Evolutionary conservation across 1,140 invertebrate genomes (phyloP), one percentile per base, ranked within the genome.

Genomic region (Drosophila tani): DNA sequence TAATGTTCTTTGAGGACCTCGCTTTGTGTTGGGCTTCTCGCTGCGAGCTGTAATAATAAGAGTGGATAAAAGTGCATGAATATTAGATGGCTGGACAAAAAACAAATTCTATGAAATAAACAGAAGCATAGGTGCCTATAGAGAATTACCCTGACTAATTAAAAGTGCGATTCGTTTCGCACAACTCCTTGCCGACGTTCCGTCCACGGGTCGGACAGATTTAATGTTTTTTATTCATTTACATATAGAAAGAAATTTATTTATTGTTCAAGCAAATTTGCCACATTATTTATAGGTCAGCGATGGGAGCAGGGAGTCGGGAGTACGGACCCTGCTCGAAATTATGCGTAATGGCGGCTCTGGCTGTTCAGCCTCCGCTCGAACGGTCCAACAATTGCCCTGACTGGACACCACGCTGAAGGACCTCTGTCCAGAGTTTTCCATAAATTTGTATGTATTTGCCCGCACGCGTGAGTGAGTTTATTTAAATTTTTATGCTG

Each of bases 221-320:
- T 45, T 49, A 27, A 62, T 29, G 35, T 57, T 12, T 27, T 66
- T 45, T 46, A 69, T 66, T 74, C 59, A 90, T 88, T 88, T 88
- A 64, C 73, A 84, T 88, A 69, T 55, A 67, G 55, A 87, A 87
- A 69, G 50, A 58, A 69, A 81, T 81, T 88, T 87, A 83, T 87
- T 87, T 87, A 88, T 87, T 77, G 73, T 60, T 59, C 57, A 47
- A 66, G 53, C 81, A 66, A 87, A 88, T 78, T 81, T 75, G 81
- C 50, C 66, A 78, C 73, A 75, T 88, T 88, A 87, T 88, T 88
- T 87, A 88, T 87, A 78, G 84, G 74, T 81, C 73, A 88, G 68
- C 55, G 56, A 45, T 41, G 15, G 41, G 12, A 43, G 45, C 57
- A 47, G 58, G 60, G 29, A n/a, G 4, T 12, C 19, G 12, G 40